Evolutionary conservation across 2,113 vertebrate species (phyloP), one percentile per base, ranked within the genome.

Genomic region (Eonycteris spelaea): DNA sequence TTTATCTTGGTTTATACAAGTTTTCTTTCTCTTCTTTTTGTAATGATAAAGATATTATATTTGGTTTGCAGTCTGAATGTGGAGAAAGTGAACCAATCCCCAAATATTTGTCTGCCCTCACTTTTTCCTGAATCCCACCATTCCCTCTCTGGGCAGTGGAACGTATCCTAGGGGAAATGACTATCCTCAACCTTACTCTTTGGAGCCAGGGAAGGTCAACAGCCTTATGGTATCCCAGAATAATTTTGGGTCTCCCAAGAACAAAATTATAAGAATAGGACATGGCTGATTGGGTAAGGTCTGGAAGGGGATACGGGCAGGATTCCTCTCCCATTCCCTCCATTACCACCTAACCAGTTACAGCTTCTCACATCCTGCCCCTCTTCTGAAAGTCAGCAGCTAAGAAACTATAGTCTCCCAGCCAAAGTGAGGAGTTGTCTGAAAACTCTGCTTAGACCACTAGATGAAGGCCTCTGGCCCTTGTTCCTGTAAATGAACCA

Each of bases 41-140:
- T 93, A 80, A 88, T 38, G 96, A 92, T 86, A 85, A 93, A 97
- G 90, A 95, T 55, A 30, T 40, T 87, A 57, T 80, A 28, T 90
- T 90, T 90, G 95, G 75, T 94, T 97, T 98, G 96, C 97, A 97
- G 63, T 97, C 97, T 98, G 95, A 94, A 61, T 95, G 97, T 89
- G 57, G 94, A 92, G 85, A 84, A 95, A 94, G 90, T 63, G 86
- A 89, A 93, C 68, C 93, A 43, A 86, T 22, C 33, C 35, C 83
- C 74, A 71, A 55, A 43, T 16, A 51, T 71, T 74, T 30, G 35
- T 83, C 63, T 73, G 30, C 55, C 43, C 71, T 85, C 11, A 13
- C 24, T 24, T n/a, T 68, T 63, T 33, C 28, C 28, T 0, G 18
- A 77, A 57, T 22, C 83, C 78, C 11, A 5, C 75, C 16, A 9